Conservation (phyloP, 2,888 invertebrate genomes). For the Rhamphomyia laevipes region DNA sequence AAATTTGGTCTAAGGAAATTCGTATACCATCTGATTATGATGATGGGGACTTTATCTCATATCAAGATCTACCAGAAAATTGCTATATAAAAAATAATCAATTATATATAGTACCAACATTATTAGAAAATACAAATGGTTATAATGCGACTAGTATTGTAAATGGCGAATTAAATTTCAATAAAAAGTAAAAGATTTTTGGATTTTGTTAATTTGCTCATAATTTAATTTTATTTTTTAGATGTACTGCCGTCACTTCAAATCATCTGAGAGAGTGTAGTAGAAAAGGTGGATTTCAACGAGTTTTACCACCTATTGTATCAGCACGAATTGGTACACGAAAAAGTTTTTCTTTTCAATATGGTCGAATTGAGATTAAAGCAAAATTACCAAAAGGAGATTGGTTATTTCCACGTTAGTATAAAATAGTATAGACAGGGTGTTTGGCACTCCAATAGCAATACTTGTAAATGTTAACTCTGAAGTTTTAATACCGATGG, state of each 20-base stretch:
- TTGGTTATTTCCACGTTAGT: conserved; percentile 63
- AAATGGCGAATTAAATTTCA: conserved; percentile 22
- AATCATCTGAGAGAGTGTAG: conserved; percentile 37
- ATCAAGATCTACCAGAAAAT: conserved; percentile 30
- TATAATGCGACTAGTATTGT: conserved; percentile 17
- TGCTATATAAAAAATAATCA: conserved; percentile 21
- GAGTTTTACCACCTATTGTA: conserved; percentile 55
- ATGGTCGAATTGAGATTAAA: conserved; percentile 54
- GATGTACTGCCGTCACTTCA: conserved; percentile 19
- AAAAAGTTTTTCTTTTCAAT: conserved; percentile 51
- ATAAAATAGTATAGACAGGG: too few relatives aligned
- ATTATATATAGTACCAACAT: conserved; percentile 29
- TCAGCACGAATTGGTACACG: conserved; percentile 52
- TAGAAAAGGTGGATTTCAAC: conserved; percentile 25
- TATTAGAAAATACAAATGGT: conserved; percentile 13
- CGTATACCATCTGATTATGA: conserved; percentile 40
- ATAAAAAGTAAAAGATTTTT: conserved; percentile 14
- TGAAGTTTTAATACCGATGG: too few relatives aligned
- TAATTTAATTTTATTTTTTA: too few relatives aligned
- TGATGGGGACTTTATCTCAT: conserved; percentile 39
- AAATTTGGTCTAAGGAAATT: conserved; percentile 46
- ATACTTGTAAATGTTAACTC: too few relatives aligned
- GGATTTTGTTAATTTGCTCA: too few relatives aligned
- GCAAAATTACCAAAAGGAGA: conserved; percentile 65
- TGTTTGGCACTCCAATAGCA: too few relatives aligned